Evolutionary conservation across 2,888 invertebrate genomes (phyloP).

Genomic region (Strigamia crassipes): DNA sequence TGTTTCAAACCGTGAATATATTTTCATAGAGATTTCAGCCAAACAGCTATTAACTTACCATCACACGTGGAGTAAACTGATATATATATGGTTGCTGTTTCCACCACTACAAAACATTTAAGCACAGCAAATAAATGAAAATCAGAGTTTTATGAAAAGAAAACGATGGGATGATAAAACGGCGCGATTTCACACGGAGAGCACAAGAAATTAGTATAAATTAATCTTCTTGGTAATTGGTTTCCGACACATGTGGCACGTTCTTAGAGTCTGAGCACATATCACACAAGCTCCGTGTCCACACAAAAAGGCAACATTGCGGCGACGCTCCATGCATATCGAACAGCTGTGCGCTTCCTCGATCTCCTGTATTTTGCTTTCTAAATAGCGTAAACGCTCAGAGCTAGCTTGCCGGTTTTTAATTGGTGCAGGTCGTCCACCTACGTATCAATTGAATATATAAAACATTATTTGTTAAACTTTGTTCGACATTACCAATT

Average conservation of each 20-base stretch:
- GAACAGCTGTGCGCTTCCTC: slow-evolving; percentile 84
- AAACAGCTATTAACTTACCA: background rate
- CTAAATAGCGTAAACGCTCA: slow-evolving; percentile 71
- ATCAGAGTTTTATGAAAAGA: slow-evolving; percentile 18
- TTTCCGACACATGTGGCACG: slow-evolving; percentile 84
- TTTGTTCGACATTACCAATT: background rate
- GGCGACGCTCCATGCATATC: slow-evolving; percentile 83
- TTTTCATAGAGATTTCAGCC: background rate
- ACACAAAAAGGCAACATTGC: slow-evolving; percentile 84
- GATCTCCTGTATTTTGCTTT: slow-evolving; percentile 80
- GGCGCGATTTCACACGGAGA: background rate
- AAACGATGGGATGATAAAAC: background rate
- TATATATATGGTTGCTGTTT: background rate
- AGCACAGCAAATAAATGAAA: slow-evolving; percentile 15
- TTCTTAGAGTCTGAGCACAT: slow-evolving; percentile 78
- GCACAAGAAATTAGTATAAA: slow-evolving; percentile 59
- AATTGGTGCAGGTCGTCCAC: slow-evolving; percentile 58
- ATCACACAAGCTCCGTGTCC: slow-evolving; percentile 83
- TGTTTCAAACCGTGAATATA: background rate
- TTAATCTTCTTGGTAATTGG: slow-evolving; percentile 75
- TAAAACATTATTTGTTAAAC: background rate
- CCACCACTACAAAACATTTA: slow-evolving; percentile 5
- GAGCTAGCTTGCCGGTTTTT: slow-evolving; percentile 67
- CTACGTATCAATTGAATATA: slow-evolving; percentile 54
- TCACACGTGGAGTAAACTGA: slow-evolving; percentile 2